Evolutionary conservation across 2,888 invertebrate genomes (phyloP), one percentile per base, ranked within the genome.

Genomic region (Nymphalis urticae): DNA sequence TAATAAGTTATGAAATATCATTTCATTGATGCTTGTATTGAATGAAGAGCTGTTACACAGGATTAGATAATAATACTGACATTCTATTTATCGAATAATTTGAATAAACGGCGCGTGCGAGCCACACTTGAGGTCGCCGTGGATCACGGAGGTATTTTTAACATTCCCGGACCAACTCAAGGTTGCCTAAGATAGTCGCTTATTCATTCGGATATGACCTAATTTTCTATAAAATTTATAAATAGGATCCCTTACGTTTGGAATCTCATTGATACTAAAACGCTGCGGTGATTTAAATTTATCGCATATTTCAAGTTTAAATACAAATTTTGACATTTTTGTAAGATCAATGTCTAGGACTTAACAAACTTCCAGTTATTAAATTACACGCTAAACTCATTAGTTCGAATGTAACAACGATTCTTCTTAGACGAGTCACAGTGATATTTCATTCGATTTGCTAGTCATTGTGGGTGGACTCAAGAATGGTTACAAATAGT

Each of bases 131-230:
- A 80, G 85, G 82, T 80, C 80, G 84, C 79, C 79, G 66, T 79
- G 80, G 78, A 80, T 80, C 83, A 85, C 86, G 83, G 83, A 79
- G 90, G 90, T 92, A 92, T 92, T 92, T 92, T 91, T 92, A 92
- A 92, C 92, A 92, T 92, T 91, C 92, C 89, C 92, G 86, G 90
- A 88, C 86, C 90, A 89, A 84, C 87, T 87, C 92, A 92, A 92
- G 92, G 92, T 91, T 91, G 89, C 82, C 86, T 83, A 84, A 90
- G 89, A 91, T 87, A 87, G 85, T 82, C 84, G 86, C 85, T 89
- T 90, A 91, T 91, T 88, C 90, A 89, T 89, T 84, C 82, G 85
- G 85, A 88, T 90, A 91, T 92, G 92, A 92, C 92, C 92, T 88
- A 91, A 91, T 91, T 92, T 86, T 83, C 82, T 75, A 84, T 83